A percentile compares a stretch with the other conserved stretches of the same genome.
phyloP scores from a whole-genome alignment of 2,113 vertebrate species.

The Irena cyanogastra region DNA sequence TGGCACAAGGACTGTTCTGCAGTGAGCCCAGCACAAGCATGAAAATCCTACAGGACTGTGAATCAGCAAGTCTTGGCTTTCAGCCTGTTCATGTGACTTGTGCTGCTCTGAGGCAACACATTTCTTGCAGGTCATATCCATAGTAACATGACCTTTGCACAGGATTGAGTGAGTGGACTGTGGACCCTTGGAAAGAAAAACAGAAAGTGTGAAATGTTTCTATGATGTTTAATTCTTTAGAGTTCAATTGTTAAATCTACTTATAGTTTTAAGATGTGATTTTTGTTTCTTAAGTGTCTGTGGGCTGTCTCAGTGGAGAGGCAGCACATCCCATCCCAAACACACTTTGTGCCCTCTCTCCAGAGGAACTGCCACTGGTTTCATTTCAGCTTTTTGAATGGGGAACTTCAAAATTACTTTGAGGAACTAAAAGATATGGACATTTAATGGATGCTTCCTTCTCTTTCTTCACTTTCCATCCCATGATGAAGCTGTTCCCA shows the following conservation, averaged over 20 bases:
- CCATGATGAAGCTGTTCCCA: background rate
- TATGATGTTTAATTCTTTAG: conserved; percentile 62
- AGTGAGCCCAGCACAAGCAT: background rate
- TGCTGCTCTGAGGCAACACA: conserved; percentile 29
- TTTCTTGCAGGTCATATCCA: conserved; percentile 49
- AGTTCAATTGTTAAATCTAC: conserved; percentile 53
- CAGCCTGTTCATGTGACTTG: conserved; percentile 33
- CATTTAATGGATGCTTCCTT: background rate
- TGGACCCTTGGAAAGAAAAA: conserved; percentile 58
- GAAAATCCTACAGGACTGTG: conserved; percentile 34
- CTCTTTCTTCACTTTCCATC: background rate
- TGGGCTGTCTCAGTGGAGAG: background rate
- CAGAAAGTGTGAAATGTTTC: conserved; percentile 34
- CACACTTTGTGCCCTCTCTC: conserved; percentile 10
- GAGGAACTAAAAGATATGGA: background rate
- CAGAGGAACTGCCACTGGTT: conserved; percentile 31
- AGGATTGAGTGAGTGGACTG: conserved; percentile 48
- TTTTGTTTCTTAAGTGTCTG: conserved; percentile 22
- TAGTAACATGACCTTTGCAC: conserved; percentile 69
- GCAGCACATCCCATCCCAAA: background rate
- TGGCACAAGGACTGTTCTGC: background rate
- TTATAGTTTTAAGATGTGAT: conserved; percentile 50
- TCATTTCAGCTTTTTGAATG: conserved; percentile 21
- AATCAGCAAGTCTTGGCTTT: conserved; percentile 36
- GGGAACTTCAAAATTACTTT: conserved; percentile 44